Conservation (phyloP, 1,140 invertebrate genomes). For the Nautilus pompilius region DNA sequence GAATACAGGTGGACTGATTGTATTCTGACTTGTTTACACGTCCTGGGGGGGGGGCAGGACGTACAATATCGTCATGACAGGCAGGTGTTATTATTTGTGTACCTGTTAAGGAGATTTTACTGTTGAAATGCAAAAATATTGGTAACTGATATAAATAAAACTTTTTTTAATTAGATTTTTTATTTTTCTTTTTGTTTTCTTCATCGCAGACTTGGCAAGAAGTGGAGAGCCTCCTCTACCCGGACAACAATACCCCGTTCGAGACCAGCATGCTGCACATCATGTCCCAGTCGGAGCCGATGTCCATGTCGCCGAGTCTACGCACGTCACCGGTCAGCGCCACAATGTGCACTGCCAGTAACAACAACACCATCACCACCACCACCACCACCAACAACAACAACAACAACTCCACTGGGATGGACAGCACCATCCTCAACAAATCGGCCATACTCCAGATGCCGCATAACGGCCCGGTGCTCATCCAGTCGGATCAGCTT, state of each 20-base stretch:
- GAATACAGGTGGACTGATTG: too few species aligned
- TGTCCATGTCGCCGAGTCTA: background rate
- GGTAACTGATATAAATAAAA: too few species aligned
- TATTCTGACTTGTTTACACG: too few species aligned
- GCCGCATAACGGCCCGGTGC: too few species aligned
- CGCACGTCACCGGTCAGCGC: background rate
- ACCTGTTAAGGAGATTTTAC: too few species aligned
- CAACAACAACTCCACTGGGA: constrained; percentile 12
- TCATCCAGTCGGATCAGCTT: background rate
- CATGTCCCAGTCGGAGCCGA: constrained; percentile 18
- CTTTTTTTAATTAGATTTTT: background rate
- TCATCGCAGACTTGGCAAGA: constrained; percentile 46
- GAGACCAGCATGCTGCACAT: constrained; percentile 42
- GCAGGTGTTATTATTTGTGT: too few species aligned
- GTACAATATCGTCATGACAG: too few species aligned
- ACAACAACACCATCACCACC: background rate
- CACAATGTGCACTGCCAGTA: background rate
- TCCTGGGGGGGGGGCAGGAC: too few species aligned
- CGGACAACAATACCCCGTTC: constrained; percentile 43
- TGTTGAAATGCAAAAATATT: too few species aligned
- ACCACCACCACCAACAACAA: constrained; percentile 9
- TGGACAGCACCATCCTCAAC: background rate
- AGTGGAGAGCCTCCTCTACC: constrained; percentile 44
- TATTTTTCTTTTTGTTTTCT: constrained; percentile 16
- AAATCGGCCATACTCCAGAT: background rate